phyloP scores from a whole-genome alignment of 2,113 vertebrate species.

The Coptodon rendalli region DNA sequence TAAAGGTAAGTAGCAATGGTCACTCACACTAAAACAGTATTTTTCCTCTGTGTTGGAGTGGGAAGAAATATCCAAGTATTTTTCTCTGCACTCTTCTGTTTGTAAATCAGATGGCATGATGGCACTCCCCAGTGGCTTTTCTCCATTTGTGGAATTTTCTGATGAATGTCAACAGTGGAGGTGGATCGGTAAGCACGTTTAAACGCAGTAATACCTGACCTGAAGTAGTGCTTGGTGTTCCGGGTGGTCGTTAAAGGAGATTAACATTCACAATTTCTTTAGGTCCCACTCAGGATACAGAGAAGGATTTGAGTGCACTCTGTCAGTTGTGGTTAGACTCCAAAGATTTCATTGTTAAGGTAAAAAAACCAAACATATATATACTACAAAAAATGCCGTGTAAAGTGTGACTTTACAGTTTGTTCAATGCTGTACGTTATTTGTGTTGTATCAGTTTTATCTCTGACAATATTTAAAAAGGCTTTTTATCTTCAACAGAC shows the following conservation, averaged over 20 bases:
- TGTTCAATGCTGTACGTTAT: neutral
- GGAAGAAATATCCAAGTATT: neutral
- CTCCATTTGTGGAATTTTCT: constrained; percentile 88
- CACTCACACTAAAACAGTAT: neutral
- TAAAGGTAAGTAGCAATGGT: constrained; percentile 70
- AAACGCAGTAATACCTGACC: neutral
- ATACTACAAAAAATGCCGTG: neutral
- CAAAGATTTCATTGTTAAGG: constrained; percentile 93
- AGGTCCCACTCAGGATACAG: constrained; percentile 86
- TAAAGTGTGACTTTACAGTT: neutral
- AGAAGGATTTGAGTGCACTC: constrained; percentile 88
- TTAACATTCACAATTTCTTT: neutral
- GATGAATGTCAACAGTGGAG: constrained; percentile 94
- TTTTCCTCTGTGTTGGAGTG: neutral
- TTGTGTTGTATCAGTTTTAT: neutral
- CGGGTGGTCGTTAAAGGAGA: neutral
- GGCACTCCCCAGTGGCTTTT: constrained; percentile 83
- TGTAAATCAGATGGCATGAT: constrained; percentile 63
- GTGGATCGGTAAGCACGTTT: constrained; percentile 79
- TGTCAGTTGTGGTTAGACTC: constrained; percentile 96
- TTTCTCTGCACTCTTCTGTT: neutral
- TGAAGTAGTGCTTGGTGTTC: neutral
- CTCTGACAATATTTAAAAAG: neutral
- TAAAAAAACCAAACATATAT: constrained; percentile 15
- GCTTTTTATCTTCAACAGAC: constrained; percentile 47